Conservation (phyloP, 2,797 vertebrate species). For the Sternarchorhynchus goeldii region DNA sequence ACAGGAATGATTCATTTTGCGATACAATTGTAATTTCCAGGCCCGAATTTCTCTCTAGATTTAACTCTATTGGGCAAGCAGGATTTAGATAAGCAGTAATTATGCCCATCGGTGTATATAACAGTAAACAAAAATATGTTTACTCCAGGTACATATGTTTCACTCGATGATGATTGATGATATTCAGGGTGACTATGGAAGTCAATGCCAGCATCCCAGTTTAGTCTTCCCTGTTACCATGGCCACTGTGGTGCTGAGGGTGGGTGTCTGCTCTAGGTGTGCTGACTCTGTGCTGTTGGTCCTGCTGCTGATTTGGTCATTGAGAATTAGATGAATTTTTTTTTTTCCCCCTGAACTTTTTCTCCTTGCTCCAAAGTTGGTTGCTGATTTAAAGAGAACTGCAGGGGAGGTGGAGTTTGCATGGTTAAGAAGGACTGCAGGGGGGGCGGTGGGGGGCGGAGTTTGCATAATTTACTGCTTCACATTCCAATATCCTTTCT, state of each 20-base stretch:
- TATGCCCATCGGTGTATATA: too few species aligned
- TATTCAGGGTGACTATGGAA: conserved; percentile 27
- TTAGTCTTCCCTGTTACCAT: conserved; percentile 10
- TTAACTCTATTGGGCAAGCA: too few species aligned
- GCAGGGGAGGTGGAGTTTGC: conserved; percentile 52
- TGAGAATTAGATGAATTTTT: conserved; percentile 29
- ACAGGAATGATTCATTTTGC: neutral
- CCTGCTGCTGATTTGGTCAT: neutral
- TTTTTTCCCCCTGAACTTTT: conserved; percentile 35
- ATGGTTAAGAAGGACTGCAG: conserved; percentile 62
- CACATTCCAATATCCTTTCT: neutral
- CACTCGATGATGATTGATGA: neutral
- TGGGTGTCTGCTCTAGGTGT: neutral
- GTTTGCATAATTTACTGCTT: too few species aligned
- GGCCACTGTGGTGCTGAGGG: neutral
- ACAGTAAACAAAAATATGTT: too few species aligned
- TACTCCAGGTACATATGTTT: too few species aligned
- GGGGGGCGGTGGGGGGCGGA: conserved; percentile 1
- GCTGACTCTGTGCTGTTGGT: conserved; percentile 4
- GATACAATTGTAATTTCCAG: too few species aligned
- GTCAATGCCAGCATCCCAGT: conserved; percentile 31
- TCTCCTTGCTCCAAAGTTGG: conserved; percentile 59
- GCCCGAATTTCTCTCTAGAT: too few species aligned
- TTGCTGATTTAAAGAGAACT: conserved; percentile 52
- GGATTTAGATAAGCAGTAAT: too few species aligned